Percentiles rank a stretch among this genome's conserved stretches.
These are phyloP conservation scores for Lymantria dispar DNA, from an alignment of 2,888 invertebrate genomes.

Conservation along the genomic window DNA sequence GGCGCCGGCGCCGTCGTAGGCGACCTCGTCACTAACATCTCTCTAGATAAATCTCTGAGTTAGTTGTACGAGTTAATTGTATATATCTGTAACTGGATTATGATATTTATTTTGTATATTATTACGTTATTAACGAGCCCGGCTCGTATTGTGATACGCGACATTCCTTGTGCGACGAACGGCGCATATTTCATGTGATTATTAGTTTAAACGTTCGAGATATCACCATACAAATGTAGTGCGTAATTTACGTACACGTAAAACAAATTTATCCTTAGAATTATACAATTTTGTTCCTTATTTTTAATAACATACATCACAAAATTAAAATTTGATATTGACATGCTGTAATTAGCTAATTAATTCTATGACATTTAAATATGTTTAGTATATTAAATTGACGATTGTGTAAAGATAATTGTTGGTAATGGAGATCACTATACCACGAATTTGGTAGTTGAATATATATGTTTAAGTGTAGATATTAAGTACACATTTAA, in stretches of 20 bases:
- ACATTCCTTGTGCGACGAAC: slow-evolving; percentile 33
- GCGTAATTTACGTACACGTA: neutral
- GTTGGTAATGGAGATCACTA: neutral
- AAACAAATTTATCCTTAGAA: neutral
- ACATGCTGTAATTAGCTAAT: neutral
- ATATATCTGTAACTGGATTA: slow-evolving; percentile 27
- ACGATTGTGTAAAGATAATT: neutral
- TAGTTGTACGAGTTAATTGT: slow-evolving; percentile 12
- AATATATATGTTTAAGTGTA: slow-evolving; percentile 1
- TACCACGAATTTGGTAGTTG: slow-evolving; percentile 3
- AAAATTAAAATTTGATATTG: neutral
- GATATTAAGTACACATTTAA: neutral
- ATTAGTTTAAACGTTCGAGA: neutral
- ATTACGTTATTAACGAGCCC: slow-evolving; percentile 26
- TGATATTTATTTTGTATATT: slow-evolving; percentile 31
- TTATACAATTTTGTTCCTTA: neutral
- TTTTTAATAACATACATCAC: neutral
- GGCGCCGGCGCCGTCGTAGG: slow-evolving; percentile 4
- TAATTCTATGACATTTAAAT: neutral
- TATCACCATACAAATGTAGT: neutral
- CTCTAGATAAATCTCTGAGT: neutral
- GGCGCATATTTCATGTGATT: neutral
- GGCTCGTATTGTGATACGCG: slow-evolving; percentile 49
- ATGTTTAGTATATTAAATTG: neutral
- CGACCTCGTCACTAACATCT: neutral